Conservation (phyloP, 2,113 vertebrate genomes). For the Cricetomys ansorgei region DNA sequence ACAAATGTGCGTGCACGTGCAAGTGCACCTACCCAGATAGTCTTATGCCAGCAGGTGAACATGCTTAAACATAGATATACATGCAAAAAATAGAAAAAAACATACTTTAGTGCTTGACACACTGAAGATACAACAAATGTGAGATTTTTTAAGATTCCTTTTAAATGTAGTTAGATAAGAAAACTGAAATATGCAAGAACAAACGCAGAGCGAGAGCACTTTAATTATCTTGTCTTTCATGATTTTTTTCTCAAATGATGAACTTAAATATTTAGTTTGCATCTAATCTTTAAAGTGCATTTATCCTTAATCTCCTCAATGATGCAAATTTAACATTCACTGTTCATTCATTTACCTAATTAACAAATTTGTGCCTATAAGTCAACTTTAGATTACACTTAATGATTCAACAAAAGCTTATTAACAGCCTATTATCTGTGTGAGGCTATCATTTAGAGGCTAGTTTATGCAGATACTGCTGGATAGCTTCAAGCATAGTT, state of each 20-base stretch:
- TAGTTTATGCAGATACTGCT: conserved; percentile 47
- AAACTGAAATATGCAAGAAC: conserved; percentile 55
- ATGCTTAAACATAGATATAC: background rate
- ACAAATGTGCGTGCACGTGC: background rate
- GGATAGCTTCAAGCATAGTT: conserved; percentile 26
- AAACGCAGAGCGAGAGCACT: conserved; percentile 33
- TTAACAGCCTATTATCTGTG: conserved; percentile 48
- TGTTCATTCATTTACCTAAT: conserved; percentile 57
- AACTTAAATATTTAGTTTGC: conserved; percentile 56
- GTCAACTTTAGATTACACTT: conserved; percentile 52
- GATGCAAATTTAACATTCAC: conserved; percentile 53
- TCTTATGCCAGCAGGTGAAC: background rate
- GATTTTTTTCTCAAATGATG: conserved; percentile 63
- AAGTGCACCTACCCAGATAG: background rate
- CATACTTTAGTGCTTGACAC: background rate
- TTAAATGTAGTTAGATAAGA: conserved; percentile 36
- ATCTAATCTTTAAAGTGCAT: conserved; percentile 56
- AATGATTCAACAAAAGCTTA: conserved; percentile 56
- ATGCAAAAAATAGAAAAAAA: background rate
- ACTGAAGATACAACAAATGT: background rate
- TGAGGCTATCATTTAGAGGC: conserved; percentile 22
- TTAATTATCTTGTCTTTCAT: conserved; percentile 60
- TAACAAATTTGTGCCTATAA: conserved; percentile 58
- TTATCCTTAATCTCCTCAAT: conserved; percentile 56
- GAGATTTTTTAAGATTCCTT: background rate